Evolutionary conservation across 2,113 vertebrate species (phyloP), one percentile per base, ranked within the genome.

Genomic region (Clarias gariepinus): DNA sequence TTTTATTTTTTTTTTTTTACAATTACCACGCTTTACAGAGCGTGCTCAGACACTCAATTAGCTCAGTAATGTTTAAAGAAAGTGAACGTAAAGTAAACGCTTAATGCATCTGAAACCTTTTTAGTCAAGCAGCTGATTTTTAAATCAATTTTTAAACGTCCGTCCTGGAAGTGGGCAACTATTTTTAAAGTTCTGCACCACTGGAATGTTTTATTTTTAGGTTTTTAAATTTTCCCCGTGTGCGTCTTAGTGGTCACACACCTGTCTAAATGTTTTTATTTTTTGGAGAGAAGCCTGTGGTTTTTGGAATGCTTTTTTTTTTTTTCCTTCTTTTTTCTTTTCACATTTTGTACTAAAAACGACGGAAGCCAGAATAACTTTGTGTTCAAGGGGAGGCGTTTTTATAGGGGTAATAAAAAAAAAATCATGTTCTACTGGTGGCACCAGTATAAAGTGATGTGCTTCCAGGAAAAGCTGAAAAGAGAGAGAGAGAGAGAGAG

Each of bases 181-280:
- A 81, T 55, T 64, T 87, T 82, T 82, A 64, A 78, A 79, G 53
- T 79, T 19, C 76, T 41, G 9, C 23, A 28, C 13, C 47, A 3
- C 55, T 74, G 68, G 15, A 58, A 74, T 58, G 61, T 85, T 57
- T 82, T 79, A 52, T 66, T 76, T 61, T 69, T 76, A 80, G 57
- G 8, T 25, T 25, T 33, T 23, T 15, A 80, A 8, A 47, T 47
- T 19, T 41, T 73, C 36, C n/a, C 7, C 10, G 12, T 71, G 63
- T 64, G 28, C 21, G 3, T 52, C 16, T 69, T 73, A 73, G 78
- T 21, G 61, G 58, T 60, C 47, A 1, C n/a, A 78, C 85, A 89
- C 68, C 88, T 89, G 88, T 89, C 74, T 84, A 89, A 89, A 81
- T 66, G 71, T 53, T 53, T 47, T 53, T 47, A 58, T 66, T 41